Evolutionary conservation across 2,888 invertebrate genomes (phyloP).

Genomic region (Lasioglossum marginatum): DNA sequence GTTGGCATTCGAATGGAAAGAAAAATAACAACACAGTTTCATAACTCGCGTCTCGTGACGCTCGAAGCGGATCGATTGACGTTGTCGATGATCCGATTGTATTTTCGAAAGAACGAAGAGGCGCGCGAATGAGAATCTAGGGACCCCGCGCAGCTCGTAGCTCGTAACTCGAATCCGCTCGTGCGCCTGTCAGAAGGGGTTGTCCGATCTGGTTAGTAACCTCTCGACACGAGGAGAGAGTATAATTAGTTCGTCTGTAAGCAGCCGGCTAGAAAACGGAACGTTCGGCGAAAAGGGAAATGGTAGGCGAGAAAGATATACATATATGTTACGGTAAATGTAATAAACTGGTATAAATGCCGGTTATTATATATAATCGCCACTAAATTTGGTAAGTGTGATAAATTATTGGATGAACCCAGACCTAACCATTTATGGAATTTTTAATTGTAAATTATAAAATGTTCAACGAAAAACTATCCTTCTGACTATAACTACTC

Average conservation of each 20-base stretch:
- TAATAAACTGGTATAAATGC: too few relatives aligned
- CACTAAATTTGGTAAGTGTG: too few relatives aligned
- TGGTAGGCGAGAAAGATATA: background rate
- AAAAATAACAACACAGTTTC: background rate
- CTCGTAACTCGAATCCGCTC: conserved; percentile 21
- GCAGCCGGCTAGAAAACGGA: conserved; percentile 41
- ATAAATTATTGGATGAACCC: too few relatives aligned
- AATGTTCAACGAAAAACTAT: too few relatives aligned
- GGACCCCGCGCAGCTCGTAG: conserved; percentile 17
- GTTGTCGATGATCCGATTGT: background rate
- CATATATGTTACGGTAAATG: too few relatives aligned
- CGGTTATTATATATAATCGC: too few relatives aligned
- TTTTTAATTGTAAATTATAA: too few relatives aligned
- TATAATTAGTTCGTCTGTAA: conserved; percentile 62
- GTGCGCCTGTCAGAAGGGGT: conserved; percentile 50
- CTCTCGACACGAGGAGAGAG: conserved; percentile 63
- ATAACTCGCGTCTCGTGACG: background rate
- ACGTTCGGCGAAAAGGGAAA: conserved; percentile 10
- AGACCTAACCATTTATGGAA: too few relatives aligned
- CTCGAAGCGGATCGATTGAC: background rate
- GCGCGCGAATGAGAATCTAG: conserved; percentile 18
- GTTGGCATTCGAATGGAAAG: background rate
- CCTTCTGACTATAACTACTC: too few relatives aligned
- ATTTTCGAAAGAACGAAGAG: background rate
- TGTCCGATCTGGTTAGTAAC: conserved; percentile 66